Percentiles rank a stretch among this genome's conserved stretches.
Conservation (phyloP, 2,113 vertebrate genomes). For the Corapipo altera region DNA sequence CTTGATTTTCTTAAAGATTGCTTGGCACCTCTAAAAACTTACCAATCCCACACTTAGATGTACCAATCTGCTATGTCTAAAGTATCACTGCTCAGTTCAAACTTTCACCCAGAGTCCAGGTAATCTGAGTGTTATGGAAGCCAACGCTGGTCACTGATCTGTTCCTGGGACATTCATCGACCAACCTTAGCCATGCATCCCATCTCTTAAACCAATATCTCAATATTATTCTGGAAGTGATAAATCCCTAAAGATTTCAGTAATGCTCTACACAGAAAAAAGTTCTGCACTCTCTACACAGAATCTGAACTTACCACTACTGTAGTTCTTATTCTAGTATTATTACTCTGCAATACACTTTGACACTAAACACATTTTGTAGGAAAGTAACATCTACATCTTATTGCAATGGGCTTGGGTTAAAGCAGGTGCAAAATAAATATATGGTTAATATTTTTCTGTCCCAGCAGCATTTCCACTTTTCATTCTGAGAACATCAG, state of each 20-base stretch:
- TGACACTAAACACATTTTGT: too few relatives aligned
- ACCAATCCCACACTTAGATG: background rate
- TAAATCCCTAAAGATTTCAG: background rate
- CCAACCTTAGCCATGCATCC: fast-evolving
- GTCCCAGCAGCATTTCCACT: background rate
- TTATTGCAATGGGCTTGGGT: background rate
- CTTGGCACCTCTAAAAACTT: background rate
- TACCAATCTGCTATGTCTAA: too few relatives aligned
- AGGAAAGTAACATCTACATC: background rate
- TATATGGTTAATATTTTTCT: background rate
- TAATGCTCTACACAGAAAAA: background rate
- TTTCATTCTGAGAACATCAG: background rate
- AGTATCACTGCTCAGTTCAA: background rate
- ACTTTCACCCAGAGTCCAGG: background rate
- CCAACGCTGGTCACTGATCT: fast-evolving
- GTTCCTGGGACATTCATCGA: fast-evolving
- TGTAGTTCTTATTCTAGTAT: background rate
- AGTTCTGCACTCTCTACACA: background rate
- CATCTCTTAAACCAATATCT: background rate
- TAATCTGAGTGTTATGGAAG: fast-evolving
- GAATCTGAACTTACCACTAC: background rate
- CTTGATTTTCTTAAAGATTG: background rate
- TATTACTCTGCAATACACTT: background rate
- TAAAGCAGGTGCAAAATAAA: background rate
- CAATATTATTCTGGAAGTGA: background rate